Evolutionary conservation across 2,797 vertebrate genomes (phyloP), one percentile per base, ranked within the genome.

Genomic region (Tapirus indicus): DNA sequence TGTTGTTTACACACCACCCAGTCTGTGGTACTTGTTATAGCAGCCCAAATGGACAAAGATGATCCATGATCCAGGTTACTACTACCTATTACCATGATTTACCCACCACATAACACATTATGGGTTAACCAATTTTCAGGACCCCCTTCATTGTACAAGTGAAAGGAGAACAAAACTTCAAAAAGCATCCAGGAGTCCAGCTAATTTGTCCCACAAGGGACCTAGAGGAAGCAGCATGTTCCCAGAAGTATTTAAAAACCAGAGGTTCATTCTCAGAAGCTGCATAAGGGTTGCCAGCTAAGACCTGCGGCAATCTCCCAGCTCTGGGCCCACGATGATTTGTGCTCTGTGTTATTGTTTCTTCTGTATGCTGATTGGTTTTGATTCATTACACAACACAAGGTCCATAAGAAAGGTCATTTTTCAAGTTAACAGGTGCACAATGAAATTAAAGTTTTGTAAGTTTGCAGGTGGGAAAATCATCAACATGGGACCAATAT

Each of bases 381-480:
- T 97, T 97, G 98, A 97, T 97, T 97, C 97, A 95, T 96, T 94
- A 95, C 79, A 29, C 0, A 21, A 17, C n/a, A 78, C 23, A 60
- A 85, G 87, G 32, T 88, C 94, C 71, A 93, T 3, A 58, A 96
- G 97, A 98, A 98, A 77, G 96, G 95, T 79, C 90, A 32, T 97
- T 97, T 97, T 96, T 98, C 98, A 98, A 95, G 12, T 0, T 95
- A 98, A 98, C 66, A 72, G 95, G 79, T 97, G 78, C 93, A 95
- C 75, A 85, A 97, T 79, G 95, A 98, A 97, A 98, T 97, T 68
- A 95, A 49, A 85, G 94, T 97, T 98, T 98, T 87, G 87, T 93
- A 97, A 98, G 97, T 97, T 89, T 91, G 87, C 82, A 11, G 49
- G 92, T 95, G 74, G 74, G 69, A 23, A 92, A 95, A 94, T 12